These are phyloP conservation scores for Eolophus roseicapilla DNA, from an alignment of 2,113 vertebrate species.

Conservation along the genomic window DNA sequence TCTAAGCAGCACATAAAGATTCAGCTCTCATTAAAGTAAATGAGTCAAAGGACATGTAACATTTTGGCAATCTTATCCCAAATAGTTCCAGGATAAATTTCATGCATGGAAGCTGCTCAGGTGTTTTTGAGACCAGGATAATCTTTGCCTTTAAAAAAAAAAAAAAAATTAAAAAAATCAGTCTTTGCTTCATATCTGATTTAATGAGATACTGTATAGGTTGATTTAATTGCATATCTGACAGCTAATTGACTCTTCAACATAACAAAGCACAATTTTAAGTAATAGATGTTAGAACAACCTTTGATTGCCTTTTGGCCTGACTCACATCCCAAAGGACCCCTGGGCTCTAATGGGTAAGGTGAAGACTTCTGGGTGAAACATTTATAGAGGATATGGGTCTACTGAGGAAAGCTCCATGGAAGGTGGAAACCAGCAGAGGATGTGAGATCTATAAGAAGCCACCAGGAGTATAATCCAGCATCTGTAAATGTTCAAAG, in stretches of 20 bases:
- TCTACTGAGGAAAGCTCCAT: background rate
- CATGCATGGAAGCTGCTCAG: background rate
- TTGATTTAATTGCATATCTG: conserved; percentile 26
- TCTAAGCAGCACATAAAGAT: background rate
- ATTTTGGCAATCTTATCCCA: background rate
- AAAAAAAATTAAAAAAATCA: background rate
- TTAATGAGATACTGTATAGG: conserved; percentile 7
- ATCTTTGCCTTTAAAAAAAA: background rate
- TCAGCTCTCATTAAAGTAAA: background rate
- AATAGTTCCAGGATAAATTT: background rate
- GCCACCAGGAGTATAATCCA: conserved; percentile 38
- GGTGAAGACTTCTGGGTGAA: conserved; percentile 6
- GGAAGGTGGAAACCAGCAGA: background rate
- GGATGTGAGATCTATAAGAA: conserved; percentile 27
- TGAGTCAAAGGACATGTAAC: background rate
- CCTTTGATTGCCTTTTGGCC: conserved; percentile 41
- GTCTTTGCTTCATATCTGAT: background rate
- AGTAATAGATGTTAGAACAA: conserved; percentile 26
- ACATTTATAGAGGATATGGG: background rate
- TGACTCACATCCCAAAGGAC: background rate
- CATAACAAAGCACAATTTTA: background rate
- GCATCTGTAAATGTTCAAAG: conserved; percentile 29
- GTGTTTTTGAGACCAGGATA: background rate
- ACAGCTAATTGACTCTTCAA: conserved; percentile 46
- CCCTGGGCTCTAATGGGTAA: background rate